Percentiles rank a stretch among this genome's conserved stretches.
Conservation (phyloP, 2,797 vertebrate species). For the Xiphorhynchus erythropygius region DNA sequence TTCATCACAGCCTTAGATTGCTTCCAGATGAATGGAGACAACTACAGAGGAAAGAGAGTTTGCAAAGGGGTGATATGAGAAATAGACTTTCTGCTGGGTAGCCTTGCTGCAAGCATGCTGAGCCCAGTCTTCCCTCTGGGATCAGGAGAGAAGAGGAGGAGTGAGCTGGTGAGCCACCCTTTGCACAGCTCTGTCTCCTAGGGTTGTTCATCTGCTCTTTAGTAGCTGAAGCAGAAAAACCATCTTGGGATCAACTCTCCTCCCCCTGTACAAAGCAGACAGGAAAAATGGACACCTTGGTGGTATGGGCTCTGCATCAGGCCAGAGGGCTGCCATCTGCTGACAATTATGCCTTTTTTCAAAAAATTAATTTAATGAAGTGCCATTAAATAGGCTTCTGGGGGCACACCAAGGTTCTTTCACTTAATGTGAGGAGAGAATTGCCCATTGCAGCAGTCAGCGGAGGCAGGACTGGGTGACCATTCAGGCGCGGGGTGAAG, state of each 20-base stretch:
- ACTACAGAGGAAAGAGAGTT: background rate
- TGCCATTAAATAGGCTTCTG: background rate
- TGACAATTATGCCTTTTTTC: background rate
- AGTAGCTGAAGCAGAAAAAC: background rate
- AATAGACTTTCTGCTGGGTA: background rate
- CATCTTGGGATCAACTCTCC: background rate
- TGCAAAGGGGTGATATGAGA: background rate
- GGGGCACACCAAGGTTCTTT: background rate
- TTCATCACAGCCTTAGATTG: constrained; percentile 2
- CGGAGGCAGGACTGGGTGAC: background rate
- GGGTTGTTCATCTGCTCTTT: background rate
- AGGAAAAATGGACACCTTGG: background rate
- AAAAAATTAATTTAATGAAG: background rate
- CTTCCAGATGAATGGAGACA: constrained; percentile 25
- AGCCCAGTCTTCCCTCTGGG: background rate
- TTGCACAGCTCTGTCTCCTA: background rate
- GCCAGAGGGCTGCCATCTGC: background rate
- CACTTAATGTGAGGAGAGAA: background rate
- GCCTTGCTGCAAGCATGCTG: background rate
- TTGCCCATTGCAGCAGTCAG: background rate
- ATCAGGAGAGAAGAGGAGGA: background rate
- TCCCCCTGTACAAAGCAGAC: background rate
- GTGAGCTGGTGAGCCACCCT: background rate
- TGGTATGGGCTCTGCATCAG: background rate
- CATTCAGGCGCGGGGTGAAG: accelerated